A percentile compares a stretch with the other conserved stretches of the same genome.
phyloP scores from a whole-genome alignment of 1,140 invertebrate species.

The Brachionus rotundiformis region DNA sequence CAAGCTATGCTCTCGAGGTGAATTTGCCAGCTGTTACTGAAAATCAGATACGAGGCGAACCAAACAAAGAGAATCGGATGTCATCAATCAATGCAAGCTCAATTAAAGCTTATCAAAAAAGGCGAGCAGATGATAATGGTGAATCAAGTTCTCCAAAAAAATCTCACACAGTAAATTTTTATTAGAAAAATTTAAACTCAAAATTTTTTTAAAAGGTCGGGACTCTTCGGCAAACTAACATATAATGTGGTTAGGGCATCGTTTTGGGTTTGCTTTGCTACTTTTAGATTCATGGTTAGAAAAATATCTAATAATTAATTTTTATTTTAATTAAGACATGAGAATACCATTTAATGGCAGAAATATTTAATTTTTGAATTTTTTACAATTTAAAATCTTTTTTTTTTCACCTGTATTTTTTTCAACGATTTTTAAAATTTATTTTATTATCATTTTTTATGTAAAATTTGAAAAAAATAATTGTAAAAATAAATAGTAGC shows the following conservation, averaged over 20 bases:
- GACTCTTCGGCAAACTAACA: slow-evolving; percentile 49
- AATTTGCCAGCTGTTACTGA: slow-evolving; percentile 27
- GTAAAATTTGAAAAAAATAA: neutral
- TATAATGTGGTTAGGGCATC: slow-evolving; percentile 9
- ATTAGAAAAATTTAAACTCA: neutral
- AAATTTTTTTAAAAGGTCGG: neutral
- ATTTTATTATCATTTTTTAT: neutral
- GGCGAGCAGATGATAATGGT: slow-evolving; percentile 34
- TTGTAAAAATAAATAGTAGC: neutral
- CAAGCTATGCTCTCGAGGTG: slow-evolving; percentile 39
- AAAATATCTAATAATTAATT: neutral
- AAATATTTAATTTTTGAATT: neutral
- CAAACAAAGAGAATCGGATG: slow-evolving; percentile 41
- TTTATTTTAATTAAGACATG: neutral
- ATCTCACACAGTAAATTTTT: slow-evolving; percentile 18
- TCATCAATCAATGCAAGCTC: slow-evolving; percentile 22
- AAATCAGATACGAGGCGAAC: slow-evolving; percentile 24
- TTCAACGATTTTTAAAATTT: neutral
- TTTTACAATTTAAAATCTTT: neutral
- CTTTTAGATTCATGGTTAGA: slow-evolving; percentile 21
- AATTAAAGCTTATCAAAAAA: slow-evolving; percentile 44
- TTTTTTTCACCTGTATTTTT: neutral
- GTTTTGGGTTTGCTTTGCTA: slow-evolving; percentile 25
- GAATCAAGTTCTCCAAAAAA: slow-evolving; percentile 42
- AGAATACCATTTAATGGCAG: neutral